Evolutionary conservation across 2,113 vertebrate genomes (phyloP).

Genomic region (Odontesthes bonariensis): DNA sequence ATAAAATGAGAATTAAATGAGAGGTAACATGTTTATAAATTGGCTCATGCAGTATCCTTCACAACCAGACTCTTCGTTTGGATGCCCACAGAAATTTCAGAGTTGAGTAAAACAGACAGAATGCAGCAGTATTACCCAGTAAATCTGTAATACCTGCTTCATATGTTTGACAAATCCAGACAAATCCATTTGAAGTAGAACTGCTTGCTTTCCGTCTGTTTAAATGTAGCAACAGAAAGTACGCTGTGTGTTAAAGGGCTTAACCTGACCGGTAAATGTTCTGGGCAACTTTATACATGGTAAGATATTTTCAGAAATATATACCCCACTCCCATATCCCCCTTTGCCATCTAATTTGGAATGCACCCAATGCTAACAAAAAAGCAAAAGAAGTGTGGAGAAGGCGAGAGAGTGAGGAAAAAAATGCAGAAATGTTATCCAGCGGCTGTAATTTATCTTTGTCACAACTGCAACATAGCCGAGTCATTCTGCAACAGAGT

Average conservation of each 20-base stretch:
- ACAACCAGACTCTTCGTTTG: not conserved
- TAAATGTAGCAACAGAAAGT: conserved; percentile 46
- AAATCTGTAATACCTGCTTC: conserved; percentile 19
- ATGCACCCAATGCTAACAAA: conserved; percentile 57
- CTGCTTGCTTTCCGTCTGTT: conserved; percentile 39
- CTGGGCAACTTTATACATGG: conserved; percentile 46
- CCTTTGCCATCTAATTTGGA: conserved; percentile 57
- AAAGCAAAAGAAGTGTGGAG: conserved; percentile 49
- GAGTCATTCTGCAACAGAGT: conserved; percentile 81
- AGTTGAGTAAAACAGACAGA: not conserved
- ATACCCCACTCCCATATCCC: conserved; percentile 7
- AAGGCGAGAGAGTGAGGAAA: conserved; percentile 38
- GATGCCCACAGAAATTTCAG: not conserved
- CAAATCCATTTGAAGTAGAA: conserved; percentile 23
- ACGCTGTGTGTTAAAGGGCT: conserved; percentile 60
- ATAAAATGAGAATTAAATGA: conserved; percentile 32
- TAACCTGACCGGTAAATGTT: conserved; percentile 60
- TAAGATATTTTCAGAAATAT: conserved; percentile 64
- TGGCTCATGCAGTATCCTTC: conserved; percentile 13
- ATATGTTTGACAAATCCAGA: conserved; percentile 36
- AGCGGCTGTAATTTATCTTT: conserved; percentile 85
- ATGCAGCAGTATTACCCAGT: conserved; percentile 3
- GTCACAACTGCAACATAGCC: conserved; percentile 81
- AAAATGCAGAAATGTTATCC: conserved; percentile 78
- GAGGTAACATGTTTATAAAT: conserved; percentile 29